A percentile compares a stretch with the other conserved stretches of the same genome.
Evolutionary conservation across 2,113 vertebrate species (phyloP).

Genomic region (Pterophyllum scalare): DNA sequence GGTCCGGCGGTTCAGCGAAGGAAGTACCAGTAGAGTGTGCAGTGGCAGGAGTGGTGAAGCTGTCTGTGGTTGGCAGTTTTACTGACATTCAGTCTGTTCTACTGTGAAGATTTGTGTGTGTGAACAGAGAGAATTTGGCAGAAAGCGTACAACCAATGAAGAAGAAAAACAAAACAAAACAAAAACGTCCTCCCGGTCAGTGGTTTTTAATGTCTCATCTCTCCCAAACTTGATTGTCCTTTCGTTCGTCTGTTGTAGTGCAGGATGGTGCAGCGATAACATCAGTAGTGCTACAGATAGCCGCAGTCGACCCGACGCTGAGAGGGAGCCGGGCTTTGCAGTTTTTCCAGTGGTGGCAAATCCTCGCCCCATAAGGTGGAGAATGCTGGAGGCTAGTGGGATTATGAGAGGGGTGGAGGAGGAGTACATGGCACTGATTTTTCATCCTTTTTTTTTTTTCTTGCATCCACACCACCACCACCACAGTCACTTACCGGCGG

Average conservation of each 20-base stretch:
- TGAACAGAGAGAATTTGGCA: slow-evolving; percentile 60
- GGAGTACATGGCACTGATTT: slow-evolving; percentile 58
- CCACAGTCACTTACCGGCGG: not conserved
- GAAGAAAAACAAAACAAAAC: too few relatives aligned
- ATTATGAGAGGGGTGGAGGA: not conserved
- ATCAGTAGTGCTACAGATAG: slow-evolving; percentile 65
- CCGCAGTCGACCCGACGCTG: slow-evolving; percentile 12
- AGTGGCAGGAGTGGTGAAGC: slow-evolving; percentile 39
- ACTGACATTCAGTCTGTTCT: slow-evolving; percentile 61
- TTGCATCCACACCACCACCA: not conserved
- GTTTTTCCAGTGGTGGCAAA: slow-evolving; percentile 29
- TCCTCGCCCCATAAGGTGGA: not conserved
- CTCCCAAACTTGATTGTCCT: slow-evolving; percentile 49
- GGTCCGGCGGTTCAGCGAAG: slow-evolving; percentile 36
- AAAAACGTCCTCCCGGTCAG: slow-evolving; percentile 27
- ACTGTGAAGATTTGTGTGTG: slow-evolving; percentile 17
- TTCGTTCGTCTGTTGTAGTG: slow-evolving; percentile 37
- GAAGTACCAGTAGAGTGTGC: slow-evolving; percentile 4
- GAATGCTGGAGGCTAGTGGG: not conserved
- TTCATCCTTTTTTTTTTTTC: not conserved
- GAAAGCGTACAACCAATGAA: slow-evolving; percentile 58
- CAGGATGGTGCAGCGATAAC: slow-evolving; percentile 47
- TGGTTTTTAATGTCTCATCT: not conserved
- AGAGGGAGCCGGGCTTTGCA: slow-evolving; percentile 34
- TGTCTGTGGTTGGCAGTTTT: slow-evolving; percentile 71